Percentiles rank a stretch among this genome's conserved stretches.
These are phyloP conservation scores for Archocentrus centrarchus DNA, from an alignment of 2,113 vertebrate genomes.

Conservation along the genomic window DNA sequence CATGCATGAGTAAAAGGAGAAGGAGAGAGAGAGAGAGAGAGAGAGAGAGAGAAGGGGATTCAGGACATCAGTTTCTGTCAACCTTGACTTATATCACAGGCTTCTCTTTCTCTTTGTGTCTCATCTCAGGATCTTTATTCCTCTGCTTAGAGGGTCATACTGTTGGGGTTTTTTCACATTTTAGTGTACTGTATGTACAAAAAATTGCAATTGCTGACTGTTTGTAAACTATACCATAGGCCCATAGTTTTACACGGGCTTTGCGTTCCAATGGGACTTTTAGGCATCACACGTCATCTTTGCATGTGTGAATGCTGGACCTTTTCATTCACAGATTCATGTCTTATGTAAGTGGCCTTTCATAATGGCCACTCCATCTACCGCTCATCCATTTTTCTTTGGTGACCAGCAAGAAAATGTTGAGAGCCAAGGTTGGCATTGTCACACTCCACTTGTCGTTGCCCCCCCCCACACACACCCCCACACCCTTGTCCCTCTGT, in stretches of 20 bases:
- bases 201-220: neutral
- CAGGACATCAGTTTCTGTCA: conserved; percentile 42
- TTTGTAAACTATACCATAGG: neutral
- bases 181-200: conserved; percentile 3
- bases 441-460: conserved; percentile 9
- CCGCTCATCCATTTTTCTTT: conserved; percentile 1
- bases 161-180: conserved; percentile 8
- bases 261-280: conserved; percentile 10
- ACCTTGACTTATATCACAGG: conserved; percentile 68
- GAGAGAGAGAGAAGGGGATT: neutral
- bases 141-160: neutral
- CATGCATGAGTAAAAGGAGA: conserved; percentile 21
- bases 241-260: neutral
- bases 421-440: conserved; percentile 43
- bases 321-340: neutral
- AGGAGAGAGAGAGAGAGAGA: neutral
- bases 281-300: neutral
- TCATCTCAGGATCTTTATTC: conserved; percentile 17
- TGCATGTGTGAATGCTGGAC: neutral
- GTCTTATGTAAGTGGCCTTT: neutral
- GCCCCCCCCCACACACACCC: neutral
- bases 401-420: conserved; percentile 12
- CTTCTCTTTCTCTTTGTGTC: conserved; percentile 60
- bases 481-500: neutral
- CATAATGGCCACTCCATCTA: neutral